A percentile compares a stretch with the other conserved stretches of the same genome.
These are phyloP conservation scores for Dicerorhinus sumatrensis DNA, from an alignment of 2,113 vertebrate species.

Conservation along the genomic window DNA sequence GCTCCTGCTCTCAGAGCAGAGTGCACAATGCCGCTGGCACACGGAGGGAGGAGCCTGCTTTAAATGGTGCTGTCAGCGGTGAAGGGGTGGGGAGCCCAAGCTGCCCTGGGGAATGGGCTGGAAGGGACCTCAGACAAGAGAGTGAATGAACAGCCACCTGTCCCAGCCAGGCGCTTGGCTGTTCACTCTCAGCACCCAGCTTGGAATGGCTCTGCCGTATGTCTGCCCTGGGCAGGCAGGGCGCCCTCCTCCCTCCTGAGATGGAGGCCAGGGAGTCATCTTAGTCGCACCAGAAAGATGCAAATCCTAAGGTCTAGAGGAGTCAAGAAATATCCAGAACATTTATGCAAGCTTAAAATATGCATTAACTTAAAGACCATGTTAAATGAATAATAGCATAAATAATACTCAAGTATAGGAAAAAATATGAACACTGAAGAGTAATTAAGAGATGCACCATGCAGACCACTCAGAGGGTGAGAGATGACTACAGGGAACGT, in stretches of 20 bases:
- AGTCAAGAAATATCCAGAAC: neutral
- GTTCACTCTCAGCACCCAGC: neutral
- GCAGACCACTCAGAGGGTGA: rapidly evolving
- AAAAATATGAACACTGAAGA: rapidly evolving
- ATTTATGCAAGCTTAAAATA: no score
- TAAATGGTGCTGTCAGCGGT: no score
- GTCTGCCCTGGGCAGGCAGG: rapidly evolving
- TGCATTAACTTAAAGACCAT: neutral
- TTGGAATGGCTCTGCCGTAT: no score
- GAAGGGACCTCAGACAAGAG: neutral
- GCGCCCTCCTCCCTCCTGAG: neutral
- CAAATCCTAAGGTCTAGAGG: neutral
- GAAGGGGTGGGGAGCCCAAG: neutral
- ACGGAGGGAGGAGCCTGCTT: neutral
- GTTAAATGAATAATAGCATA: neutral
- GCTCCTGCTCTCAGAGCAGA: neutral
- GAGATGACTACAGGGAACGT: rapidly evolving
- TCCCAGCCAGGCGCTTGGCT: neutral
- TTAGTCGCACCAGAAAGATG: neutral
- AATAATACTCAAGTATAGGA: neutral
- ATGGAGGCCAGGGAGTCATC: neutral
- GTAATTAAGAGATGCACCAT: rapidly evolving
- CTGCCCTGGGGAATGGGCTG: neutral
- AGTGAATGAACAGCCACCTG: rapidly evolving
- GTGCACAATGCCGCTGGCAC: no score